Conservation (phyloP, 2,888 invertebrate genomes). For the Anorthoa munda region DNA sequence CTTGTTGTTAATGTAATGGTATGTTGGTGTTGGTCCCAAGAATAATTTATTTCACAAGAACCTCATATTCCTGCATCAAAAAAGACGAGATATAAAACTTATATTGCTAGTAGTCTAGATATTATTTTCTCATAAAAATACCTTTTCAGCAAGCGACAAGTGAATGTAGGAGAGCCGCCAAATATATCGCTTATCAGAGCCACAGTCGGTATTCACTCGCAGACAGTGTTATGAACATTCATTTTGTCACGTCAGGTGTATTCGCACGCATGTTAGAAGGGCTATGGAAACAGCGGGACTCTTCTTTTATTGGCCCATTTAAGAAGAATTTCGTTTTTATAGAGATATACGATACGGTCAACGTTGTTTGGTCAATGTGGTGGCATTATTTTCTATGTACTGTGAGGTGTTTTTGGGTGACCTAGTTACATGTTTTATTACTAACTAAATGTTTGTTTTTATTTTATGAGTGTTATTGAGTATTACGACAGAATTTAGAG, state of each 20-base stretch:
- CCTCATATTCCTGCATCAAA: neutral
- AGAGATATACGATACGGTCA: neutral
- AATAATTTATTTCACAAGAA: neutral
- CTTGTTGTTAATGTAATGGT: too few relatives aligned
- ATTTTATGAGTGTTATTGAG: too few relatives aligned
- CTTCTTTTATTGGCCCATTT: conserved; percentile 5
- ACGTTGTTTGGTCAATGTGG: conserved; percentile 7
- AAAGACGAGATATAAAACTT: neutral
- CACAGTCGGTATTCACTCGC: conserved; percentile 51
- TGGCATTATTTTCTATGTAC: neutral
- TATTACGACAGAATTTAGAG: too few relatives aligned
- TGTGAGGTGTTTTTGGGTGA: conserved; percentile 5
- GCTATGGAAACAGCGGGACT: conserved; percentile 45
- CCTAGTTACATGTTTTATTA: neutral
- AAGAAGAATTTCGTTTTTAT: neutral
- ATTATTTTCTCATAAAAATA: conserved; percentile 15
- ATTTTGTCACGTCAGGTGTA: conserved; percentile 66
- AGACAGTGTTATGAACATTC: conserved; percentile 68
- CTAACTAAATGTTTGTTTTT: neutral
- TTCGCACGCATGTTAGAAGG: conserved; percentile 59
- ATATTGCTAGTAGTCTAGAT: neutral
- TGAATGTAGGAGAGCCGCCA: conserved; percentile 37
- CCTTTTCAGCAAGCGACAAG: conserved; percentile 8
- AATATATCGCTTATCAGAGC: conserved; percentile 63
- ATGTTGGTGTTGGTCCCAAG: neutral